A percentile compares a stretch with the other conserved stretches of the same genome.
These are phyloP conservation scores for Nomada goodeniana DNA, from an alignment of 2,888 invertebrate genomes.

Conservation along the genomic window DNA sequence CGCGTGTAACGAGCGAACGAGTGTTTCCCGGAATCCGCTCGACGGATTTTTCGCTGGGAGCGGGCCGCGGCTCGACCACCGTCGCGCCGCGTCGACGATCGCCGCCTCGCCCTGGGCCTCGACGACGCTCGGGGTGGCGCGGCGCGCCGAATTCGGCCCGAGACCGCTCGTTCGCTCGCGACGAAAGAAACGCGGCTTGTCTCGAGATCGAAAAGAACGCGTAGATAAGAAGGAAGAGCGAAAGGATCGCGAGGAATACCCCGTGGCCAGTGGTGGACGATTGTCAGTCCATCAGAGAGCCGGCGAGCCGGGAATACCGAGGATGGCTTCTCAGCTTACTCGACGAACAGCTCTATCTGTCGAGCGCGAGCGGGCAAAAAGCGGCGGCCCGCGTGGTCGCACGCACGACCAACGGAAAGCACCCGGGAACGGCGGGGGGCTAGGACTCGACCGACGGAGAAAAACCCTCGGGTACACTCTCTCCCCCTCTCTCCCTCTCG, in stretches of 20 bases:
- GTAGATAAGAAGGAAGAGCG: conserved; percentile 53
- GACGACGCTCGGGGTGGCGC: neutral
- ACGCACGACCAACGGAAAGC: conserved; percentile 76
- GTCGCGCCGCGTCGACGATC: neutral
- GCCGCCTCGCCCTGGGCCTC: neutral
- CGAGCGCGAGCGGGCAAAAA: conserved; percentile 74
- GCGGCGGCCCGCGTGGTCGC: conserved; percentile 75
- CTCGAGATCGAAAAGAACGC: conserved; percentile 51
- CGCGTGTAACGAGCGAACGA: conserved; percentile 29
- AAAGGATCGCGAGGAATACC: conserved; percentile 67
- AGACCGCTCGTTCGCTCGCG: too few relatives aligned
- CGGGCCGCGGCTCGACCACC: neutral
- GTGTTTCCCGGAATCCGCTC: conserved; percentile 39
- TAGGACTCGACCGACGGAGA: conserved; percentile 60
- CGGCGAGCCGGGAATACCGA: conserved; percentile 79
- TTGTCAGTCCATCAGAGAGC: conserved; percentile 76
- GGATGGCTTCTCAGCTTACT: conserved; percentile 79
- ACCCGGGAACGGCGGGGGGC: conserved; percentile 67
- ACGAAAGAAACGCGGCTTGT: neutral
- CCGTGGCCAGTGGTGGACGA: conserved; percentile 73
- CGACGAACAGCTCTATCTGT: conserved; percentile 80
- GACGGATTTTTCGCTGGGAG: neutral
- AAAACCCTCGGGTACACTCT: conserved; percentile 64
- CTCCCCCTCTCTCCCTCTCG: neutral
- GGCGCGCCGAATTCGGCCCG: neutral